Base-by-base conservation (phyloP, 64 coral and sea anemone genomes). In the Catalaphyllia jardinei region DNA sequence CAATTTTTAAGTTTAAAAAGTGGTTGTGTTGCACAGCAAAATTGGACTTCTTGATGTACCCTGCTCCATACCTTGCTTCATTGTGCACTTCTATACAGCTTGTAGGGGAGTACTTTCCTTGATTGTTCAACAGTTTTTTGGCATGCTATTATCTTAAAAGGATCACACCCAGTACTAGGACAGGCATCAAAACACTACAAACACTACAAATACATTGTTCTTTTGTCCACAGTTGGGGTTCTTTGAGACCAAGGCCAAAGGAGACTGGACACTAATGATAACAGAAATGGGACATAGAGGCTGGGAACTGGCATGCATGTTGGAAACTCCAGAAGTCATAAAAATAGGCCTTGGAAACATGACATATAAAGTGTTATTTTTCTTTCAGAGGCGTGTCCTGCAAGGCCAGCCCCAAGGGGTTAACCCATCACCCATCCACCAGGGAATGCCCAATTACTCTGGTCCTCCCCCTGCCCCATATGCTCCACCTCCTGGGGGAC, bases 201-300 rank as follows among this genome's bases (percentile, higher is more conserved):
- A n/a, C n/a, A n/a, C n/a, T n/a, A 8, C 13, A 11, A 55, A 55
- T 14, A 27, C 46, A 19, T n/a, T 65, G 18, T n/a, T n/a, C 72
- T 91, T 91, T 31, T 22, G 30, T 35, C 71, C 29, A 2, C 73
- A 98, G 96, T 62, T 98, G 87, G 96, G 96, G 20, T 92, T 98
- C 79, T 94, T 94, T 27, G 82, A 94, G 73, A 98, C 96, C 63
- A 98, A 98, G 75, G 93, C 96, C 4, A 95, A 98, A 88, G 93
- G 93, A 87, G 93, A 98, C 84, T 98, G 96, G 96, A 88, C 90
- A 82, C 93, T 93, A 85, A 98, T 98, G 96, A 95, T 98, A 49
- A 85, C 54, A 67, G 96, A 98, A 86, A 98, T 98, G 96, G 96
- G 96, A 13, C 93, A 72, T 72, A 94, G 93, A 55, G 96, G 96